These are phyloP conservation scores for Melanotaenia nigrans DNA, from an alignment of 2,797 vertebrate genomes.

Conservation along the genomic window DNA sequence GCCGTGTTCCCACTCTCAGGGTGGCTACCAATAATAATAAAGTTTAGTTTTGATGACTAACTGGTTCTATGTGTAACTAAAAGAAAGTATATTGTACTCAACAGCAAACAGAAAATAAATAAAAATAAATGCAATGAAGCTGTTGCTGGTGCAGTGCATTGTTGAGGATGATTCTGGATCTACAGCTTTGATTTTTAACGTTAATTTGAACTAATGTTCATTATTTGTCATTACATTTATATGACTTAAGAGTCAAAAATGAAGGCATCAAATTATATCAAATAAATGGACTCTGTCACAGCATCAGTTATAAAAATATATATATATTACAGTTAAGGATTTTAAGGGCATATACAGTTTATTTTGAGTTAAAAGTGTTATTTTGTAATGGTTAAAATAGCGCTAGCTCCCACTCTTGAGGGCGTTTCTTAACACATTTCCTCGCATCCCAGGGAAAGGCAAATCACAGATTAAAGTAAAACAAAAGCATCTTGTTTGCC, in stretches of 20 bases:
- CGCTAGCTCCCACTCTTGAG: conserved; percentile 54
- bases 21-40: conserved; percentile 36
- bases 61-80: conserved; percentile 30
- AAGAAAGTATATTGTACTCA: conserved; percentile 20
- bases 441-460: conserved; percentile 59
- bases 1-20: conserved; percentile 57
- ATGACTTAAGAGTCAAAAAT: conserved; percentile 54
- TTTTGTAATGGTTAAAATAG: conserved; percentile 69
- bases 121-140: conserved; percentile 42
- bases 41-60: conserved; percentile 6
- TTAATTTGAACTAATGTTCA: conserved; percentile 31
- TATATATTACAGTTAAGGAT: conserved; percentile 81
- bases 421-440: conserved; percentile 58
- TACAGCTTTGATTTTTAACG: conserved; percentile 41
- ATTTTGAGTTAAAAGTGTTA: conserved; percentile 72
- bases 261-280: conserved; percentile 72
- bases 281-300: conserved; percentile 75
- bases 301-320: conserved; percentile 87
- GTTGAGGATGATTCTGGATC: conserved; percentile 34
- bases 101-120: conserved; percentile 38
- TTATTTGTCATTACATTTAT: conserved; percentile 31
- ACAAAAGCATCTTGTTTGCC: conserved; percentile 61
- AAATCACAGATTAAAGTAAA: conserved; percentile 60
- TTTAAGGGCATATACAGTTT: conserved; percentile 78
- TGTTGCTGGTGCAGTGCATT: conserved; percentile 70